phyloP scores from a whole-genome alignment of 2,113 vertebrate species.

The Lampris megalopsis region DNA sequence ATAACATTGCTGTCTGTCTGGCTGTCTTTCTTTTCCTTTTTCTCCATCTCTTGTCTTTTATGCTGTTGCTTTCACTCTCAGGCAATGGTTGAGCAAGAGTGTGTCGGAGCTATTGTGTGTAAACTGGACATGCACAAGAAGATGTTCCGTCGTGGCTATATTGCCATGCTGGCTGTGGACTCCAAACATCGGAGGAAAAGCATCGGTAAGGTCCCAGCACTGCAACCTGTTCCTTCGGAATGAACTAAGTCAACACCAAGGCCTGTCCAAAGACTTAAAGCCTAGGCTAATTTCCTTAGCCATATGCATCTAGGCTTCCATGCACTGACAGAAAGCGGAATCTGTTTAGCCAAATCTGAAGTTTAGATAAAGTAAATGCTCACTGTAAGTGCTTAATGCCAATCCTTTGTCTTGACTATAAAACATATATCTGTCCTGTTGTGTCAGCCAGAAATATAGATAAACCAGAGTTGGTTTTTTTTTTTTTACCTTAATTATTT shows the following conservation, averaged over 20 bases:
- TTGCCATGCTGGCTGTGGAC: conserved; percentile 99
- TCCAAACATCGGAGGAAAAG: conserved; percentile 99
- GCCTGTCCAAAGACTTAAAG: background rate
- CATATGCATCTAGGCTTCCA: too few relatives aligned
- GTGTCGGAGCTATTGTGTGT: conserved; percentile 99
- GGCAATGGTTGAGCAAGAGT: conserved; percentile 99
- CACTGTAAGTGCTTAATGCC: background rate
- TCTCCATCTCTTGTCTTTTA: background rate
- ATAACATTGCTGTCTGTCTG: conserved; percentile 22
- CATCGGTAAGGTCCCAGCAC: conserved; percentile 89
- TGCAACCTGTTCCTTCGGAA: background rate
- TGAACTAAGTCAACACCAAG: too few relatives aligned
- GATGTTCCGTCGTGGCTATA: conserved; percentile 99
- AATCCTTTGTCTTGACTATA: too few relatives aligned
- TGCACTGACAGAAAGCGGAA: conserved; percentile 27
- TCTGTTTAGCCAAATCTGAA: conserved; percentile 30
- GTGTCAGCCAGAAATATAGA: background rate
- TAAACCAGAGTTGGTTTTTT: background rate
- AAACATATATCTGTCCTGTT: background rate
- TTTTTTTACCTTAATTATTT: background rate
- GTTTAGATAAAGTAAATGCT: conserved; percentile 22
- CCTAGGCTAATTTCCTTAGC: background rate
- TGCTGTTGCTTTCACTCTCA: conserved; percentile 69
- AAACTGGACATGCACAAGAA: conserved; percentile 99
- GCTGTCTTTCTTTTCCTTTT: conserved; percentile 7